Evolutionary conservation across 2,113 vertebrate species (phyloP).

Genomic region (Coracopsis vasa): DNA sequence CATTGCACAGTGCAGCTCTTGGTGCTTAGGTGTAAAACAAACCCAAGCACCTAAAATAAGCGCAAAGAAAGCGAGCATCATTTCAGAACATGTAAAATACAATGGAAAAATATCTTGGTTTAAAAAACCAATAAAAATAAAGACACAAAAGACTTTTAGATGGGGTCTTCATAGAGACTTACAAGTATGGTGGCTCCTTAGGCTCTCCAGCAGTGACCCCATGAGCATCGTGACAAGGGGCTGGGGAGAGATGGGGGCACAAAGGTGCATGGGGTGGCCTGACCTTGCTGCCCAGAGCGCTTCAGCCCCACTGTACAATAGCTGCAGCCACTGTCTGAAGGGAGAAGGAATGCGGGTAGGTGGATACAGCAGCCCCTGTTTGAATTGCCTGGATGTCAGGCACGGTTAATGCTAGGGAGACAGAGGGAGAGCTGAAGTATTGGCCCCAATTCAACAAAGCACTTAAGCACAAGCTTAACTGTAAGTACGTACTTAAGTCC

Average conservation of each 20-base stretch:
- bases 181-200: fast-evolving
- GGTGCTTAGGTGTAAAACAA: background rate
- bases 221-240: fast-evolving
- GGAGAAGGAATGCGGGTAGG: background rate
- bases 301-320: fast-evolving
- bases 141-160: background rate
- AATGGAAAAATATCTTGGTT: background rate
- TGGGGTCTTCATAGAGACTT: background rate
- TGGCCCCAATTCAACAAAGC: conserved; percentile 63
- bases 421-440: conserved; percentile 23
- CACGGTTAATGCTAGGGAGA: conserved; percentile 34
- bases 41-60: background rate
- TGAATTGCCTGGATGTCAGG: conserved; percentile 52
- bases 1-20: background rate
- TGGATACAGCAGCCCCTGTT: background rate
- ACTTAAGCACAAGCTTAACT: conserved; percentile 65
- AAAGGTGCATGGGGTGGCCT: fast-evolving
- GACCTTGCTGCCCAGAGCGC: background rate
- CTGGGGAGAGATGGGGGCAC: fast-evolving
- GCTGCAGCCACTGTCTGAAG: background rate
- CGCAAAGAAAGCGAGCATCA: background rate
- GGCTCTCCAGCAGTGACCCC: background rate
- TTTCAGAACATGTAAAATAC: background rate
- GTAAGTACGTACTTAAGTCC: conserved; percentile 65
- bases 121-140: fast-evolving